Evolutionary conservation across 2,113 vertebrate species (phyloP), one percentile per base, ranked within the genome.

Genomic region (Mystacornis crossleyi): DNA sequence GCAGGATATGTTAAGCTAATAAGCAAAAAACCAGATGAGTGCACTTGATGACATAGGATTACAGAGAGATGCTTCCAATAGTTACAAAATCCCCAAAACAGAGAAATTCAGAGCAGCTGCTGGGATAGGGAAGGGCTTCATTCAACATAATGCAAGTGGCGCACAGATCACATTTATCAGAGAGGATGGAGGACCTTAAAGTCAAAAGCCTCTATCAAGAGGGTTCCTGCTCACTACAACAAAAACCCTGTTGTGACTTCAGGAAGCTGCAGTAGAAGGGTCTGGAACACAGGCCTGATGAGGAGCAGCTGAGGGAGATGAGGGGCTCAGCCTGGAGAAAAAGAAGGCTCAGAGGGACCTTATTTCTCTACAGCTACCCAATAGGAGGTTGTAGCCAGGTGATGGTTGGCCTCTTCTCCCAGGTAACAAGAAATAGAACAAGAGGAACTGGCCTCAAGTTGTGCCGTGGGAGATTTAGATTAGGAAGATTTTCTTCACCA

Each of bases 91-190:
- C 36, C 50, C 45, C 66, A 12, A 69, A 72, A 10, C 19, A 51
- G n/a, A 71, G 36, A 72, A 82, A 77, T n/a, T 24, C 40, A 48
- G n/a, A 48, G 42, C 14, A 69, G 36, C 40, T 72, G 33, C 29
- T 69, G 11, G 23, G n/a, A 67, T 21, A 38, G 34, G 14, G 29
- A 36, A 70, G 29, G 25, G 16, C 40, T 79, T 79, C 5, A 2
- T 31, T 48, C n/a, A 31, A 36, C 36, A 21, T 53, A 60, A 47
- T 4, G 5, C 8, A 48, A 53, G 21, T 7, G 17, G 14, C 36
- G 10, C 36, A 60, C 58, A 33, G 6, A 19, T 45, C 5, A 3
- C 1, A 0, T 3, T 1, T 33, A 40, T 18, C 1, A 11, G 53
- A 48, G 43, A 55, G 18, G 40, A 53, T 38, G 15, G n/a, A 65